Evolutionary conservation across 1,140 invertebrate species (phyloP), one percentile per base, ranked within the genome.

Genomic region (Atta colombica): DNA sequence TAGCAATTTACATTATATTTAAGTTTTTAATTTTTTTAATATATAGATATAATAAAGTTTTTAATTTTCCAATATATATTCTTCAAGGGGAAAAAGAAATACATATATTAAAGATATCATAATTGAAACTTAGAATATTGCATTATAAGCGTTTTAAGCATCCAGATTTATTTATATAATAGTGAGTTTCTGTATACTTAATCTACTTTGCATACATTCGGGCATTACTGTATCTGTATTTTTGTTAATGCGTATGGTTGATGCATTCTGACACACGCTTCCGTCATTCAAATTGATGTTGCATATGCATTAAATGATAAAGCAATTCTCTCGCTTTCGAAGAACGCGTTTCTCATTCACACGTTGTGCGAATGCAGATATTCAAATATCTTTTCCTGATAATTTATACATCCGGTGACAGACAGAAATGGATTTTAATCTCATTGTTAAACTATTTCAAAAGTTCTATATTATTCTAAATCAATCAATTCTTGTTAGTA

Each of bases 301-400:
- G 35, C 55, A 69, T 69, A 75, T 75, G n/a, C n/a, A 75, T 74
- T 58, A 45, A 39, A 25, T 21, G 31, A 72, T 72, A 75, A 60
- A 25, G n/a, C 14, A 21, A 58, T 74, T 39, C 12, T 74, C 53
- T 58, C 31, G 21, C 49, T 60, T 21, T 60, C 14, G 49, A 51
- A 18, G 25, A 58, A 1, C 5, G n/a, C 35, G 8, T 39, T 66
- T 45, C 16, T 35, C 63, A 21, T 35, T 74, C 5, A 18, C 53
- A n/a, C 28, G 51, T 5, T 51, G 4, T n/a, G 4, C 14, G 14
- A 69, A 1, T 60, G n/a, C n/a, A 25, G n/a, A 25, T 61, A 61
- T n/a, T 75, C n/a, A 61, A 58, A 75, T 60, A 39, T 61, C 14
- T 61, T 60, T 75, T 3, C 72, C 39, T 14, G 1, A 12, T 75